Percentiles rank a stretch among this genome's conserved stretches.
Conservation (phyloP, 2,888 invertebrate species). For the Phoronis australis region DNA sequence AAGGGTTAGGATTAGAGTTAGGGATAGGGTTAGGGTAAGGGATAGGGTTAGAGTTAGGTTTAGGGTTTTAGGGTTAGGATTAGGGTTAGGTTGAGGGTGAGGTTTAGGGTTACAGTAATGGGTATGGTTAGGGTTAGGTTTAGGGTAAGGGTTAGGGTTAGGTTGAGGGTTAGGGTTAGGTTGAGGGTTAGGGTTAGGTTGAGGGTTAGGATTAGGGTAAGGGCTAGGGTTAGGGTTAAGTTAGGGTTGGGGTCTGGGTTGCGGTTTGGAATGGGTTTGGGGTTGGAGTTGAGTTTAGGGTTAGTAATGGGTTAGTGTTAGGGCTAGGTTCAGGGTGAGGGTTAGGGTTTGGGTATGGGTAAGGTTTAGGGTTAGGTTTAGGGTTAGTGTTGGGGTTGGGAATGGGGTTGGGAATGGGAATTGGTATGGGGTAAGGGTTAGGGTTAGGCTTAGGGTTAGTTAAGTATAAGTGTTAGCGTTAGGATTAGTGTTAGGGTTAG, state of each 20-base stretch:
- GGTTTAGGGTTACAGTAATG: constrained; percentile 14
- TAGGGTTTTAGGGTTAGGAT: constrained; percentile 8
- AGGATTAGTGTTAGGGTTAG: no score
- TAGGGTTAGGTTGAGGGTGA: constrained; percentile 12
- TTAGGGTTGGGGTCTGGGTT: constrained; percentile 17
- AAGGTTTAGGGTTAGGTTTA: constrained; percentile 12
- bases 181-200: no score
- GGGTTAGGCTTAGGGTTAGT: constrained; percentile 9
- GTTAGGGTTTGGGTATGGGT: constrained; percentile 8
- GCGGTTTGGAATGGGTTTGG: constrained; percentile 16
- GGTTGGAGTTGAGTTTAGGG: constrained; percentile 17
- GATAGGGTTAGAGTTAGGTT: constrained; percentile 13
- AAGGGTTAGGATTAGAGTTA: constrained; percentile 14
- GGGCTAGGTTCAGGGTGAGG: constrained; percentile 3
- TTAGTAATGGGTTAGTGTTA: constrained; percentile 10
- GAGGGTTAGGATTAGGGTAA: no score
- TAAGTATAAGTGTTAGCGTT: no score
- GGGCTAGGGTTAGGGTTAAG: no score
- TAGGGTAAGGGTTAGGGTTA: constrained; percentile 10
- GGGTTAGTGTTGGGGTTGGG: constrained; percentile 14
- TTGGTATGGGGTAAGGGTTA: constrained; percentile 12
- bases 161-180: no score
- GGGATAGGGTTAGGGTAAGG: constrained; percentile 12
- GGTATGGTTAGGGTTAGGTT: constrained; percentile 6
- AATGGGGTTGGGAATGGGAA: constrained; percentile 11